Conservation (phyloP, 2,797 vertebrate genomes). For the Gadopsis bispinosus region DNA sequence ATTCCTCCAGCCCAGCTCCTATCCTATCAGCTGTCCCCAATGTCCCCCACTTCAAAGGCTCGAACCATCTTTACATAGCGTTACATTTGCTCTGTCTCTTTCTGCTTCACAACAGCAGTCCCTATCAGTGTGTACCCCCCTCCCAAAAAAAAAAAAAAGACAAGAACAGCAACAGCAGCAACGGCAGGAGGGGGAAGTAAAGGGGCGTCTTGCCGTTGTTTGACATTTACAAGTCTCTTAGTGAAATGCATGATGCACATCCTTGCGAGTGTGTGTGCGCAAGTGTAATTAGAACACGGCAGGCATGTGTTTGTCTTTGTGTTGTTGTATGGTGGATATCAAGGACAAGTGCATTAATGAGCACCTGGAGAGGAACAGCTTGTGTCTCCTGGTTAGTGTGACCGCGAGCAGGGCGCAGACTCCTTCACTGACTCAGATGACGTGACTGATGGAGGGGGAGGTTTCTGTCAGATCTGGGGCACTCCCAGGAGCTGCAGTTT, state of each 20-base stretch:
- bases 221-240: slow-evolving; percentile 83
- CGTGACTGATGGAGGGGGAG: slow-evolving; percentile 86
- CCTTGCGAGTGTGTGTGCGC: slow-evolving; percentile 51
- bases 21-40: slow-evolving; percentile 70
- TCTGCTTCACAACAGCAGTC: slow-evolving; percentile 47
- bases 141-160: slow-evolving; percentile 38
- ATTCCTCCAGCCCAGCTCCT: slow-evolving; percentile 62
- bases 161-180: slow-evolving; percentile 60
- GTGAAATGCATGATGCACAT: slow-evolving; percentile 72
- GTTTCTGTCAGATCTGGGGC: slow-evolving; percentile 94
- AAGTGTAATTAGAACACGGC: slow-evolving; percentile 85
- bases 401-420: slow-evolving; percentile 83
- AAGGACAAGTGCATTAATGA: slow-evolving; percentile 88
- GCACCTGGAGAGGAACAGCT: slow-evolving; percentile 90
- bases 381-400: slow-evolving; percentile 86
- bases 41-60: slow-evolving; percentile 77
- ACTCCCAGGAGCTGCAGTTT: slow-evolving; percentile 94
- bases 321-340: slow-evolving; percentile 82
- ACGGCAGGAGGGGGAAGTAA: slow-evolving; percentile 58
- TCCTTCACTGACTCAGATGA: slow-evolving; percentile 83
- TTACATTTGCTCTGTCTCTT: slow-evolving; percentile 44
- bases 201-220: slow-evolving; percentile 67
- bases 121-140: slow-evolving; percentile 21
- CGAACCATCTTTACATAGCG: slow-evolving; percentile 64
- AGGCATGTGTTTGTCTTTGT: slow-evolving; percentile 82